These are phyloP conservation scores for Myotis vivesi DNA, from an alignment of 2,797 vertebrate genomes.

Conservation along the genomic window DNA sequence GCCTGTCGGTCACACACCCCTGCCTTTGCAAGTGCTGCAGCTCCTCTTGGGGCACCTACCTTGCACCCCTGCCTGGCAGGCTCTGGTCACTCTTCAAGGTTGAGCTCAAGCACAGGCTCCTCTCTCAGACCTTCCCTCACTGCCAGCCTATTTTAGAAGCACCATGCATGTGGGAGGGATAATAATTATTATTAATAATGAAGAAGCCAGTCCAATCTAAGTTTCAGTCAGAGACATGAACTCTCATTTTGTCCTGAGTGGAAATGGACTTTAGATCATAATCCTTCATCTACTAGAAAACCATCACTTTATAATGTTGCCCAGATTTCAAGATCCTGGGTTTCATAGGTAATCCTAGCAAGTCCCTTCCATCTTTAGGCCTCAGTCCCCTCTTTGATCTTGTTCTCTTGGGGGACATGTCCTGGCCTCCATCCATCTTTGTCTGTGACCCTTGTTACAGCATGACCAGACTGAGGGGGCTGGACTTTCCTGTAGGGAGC, in stretches of 20 bases:
- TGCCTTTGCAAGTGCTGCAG: not conserved
- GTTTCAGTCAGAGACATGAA: conserved; percentile 53
- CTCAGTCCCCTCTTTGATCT: not conserved
- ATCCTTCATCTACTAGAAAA: conserved; percentile 49
- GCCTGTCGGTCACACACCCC: not conserved
- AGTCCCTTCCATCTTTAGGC: not conserved
- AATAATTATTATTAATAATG: conserved; percentile 63
- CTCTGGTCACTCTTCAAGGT: not conserved
- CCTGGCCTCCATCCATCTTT: not conserved
- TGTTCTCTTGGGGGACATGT: not conserved
- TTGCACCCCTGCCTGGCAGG: not conserved
- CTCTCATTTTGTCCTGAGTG: conserved; percentile 50
- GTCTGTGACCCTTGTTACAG: not conserved
- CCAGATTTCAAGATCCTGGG: not conserved
- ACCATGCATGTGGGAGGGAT: not conserved
- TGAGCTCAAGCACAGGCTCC: not conserved
- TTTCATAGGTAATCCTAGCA: not conserved
- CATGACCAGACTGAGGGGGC: not conserved
- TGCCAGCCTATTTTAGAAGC: conserved; percentile 27
- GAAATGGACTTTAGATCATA: conserved; percentile 61
- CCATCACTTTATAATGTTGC: not conserved
- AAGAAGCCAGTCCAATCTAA: conserved; percentile 60
- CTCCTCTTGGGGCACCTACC: not conserved
- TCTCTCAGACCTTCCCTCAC: not conserved
- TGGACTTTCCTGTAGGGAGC: not conserved